Conservation (phyloP, 2,113 vertebrate species). For the Diglossa brunneiventris region DNA sequence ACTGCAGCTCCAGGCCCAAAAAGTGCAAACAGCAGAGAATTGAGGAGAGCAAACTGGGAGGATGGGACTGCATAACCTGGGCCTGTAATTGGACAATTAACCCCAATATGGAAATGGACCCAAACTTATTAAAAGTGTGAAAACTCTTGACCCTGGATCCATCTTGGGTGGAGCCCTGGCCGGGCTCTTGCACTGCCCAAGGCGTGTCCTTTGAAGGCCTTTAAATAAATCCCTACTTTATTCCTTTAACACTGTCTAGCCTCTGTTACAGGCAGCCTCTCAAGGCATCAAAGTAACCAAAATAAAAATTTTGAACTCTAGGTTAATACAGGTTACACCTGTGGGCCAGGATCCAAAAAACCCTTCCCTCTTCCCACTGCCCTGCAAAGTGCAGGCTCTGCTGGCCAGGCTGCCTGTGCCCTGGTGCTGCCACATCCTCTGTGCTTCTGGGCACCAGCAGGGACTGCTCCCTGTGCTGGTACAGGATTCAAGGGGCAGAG, state of each 20-base stretch:
- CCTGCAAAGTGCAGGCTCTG: neutral
- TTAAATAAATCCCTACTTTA: neutral
- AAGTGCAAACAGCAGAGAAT: neutral
- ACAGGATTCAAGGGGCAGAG: neutral
- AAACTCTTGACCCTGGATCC: neutral
- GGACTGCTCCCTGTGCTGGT: fast-evolving
- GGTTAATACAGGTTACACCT: neutral
- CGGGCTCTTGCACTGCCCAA: neutral
- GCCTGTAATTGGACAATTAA: neutral
- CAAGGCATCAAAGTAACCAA: neutral
- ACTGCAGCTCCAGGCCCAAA: neutral
- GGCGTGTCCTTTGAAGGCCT: neutral
- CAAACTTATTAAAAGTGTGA: neutral
- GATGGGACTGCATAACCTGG: neutral
- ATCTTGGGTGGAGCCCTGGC: neutral
- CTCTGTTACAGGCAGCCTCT: neutral
- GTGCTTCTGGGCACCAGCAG: neutral
- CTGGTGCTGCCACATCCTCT: neutral
- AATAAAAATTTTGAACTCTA: neutral
- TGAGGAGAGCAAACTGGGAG: neutral
- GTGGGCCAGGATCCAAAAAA: neutral
- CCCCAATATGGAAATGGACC: neutral
- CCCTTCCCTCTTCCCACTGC: neutral
- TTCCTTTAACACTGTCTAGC: no score
- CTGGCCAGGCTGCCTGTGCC: neutral